These are phyloP conservation scores for Ricordea florida DNA, from an alignment of 92 coral and sea anemone species.

Conservation along the genomic window DNA sequence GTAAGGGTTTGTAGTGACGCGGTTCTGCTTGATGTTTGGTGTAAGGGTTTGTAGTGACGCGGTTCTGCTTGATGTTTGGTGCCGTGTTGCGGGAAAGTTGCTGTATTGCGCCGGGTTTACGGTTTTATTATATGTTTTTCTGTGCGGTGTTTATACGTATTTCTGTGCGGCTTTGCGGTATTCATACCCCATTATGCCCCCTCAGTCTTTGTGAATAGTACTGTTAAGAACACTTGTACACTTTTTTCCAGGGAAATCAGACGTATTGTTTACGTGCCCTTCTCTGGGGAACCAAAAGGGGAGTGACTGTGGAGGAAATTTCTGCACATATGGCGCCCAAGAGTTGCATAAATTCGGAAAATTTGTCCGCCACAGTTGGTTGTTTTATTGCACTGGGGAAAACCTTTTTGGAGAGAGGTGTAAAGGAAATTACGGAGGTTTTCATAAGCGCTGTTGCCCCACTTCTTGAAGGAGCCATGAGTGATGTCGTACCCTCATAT, in stretches of 20 bases:
- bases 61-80: too few species aligned
- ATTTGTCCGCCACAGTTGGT: constrained; percentile 20
- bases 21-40: too few species aligned
- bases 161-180: too few species aligned
- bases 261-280: constrained; percentile 30
- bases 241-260: constrained; percentile 39
- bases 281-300: constrained; percentile 28
- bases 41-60: too few species aligned
- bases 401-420: background rate
- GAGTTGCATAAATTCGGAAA: constrained; percentile 14
- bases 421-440: constrained; percentile 7
- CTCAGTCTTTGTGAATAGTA: too few species aligned
- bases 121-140: too few species aligned
- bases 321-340: constrained; percentile 17
- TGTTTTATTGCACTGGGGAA: constrained; percentile 13
- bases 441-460: constrained; percentile 29
- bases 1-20: too few species aligned
- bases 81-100: too few species aligned
- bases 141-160: too few species aligned
- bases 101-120: too few species aligned
- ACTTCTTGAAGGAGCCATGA: constrained; percentile 23
- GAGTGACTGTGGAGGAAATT: constrained; percentile 39
- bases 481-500: constrained; percentile 27
- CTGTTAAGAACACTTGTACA: too few species aligned
- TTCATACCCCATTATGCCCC: too few species aligned